Conservation (phyloP, 2,888 invertebrate genomes). For the Nycteola revayana region DNA sequence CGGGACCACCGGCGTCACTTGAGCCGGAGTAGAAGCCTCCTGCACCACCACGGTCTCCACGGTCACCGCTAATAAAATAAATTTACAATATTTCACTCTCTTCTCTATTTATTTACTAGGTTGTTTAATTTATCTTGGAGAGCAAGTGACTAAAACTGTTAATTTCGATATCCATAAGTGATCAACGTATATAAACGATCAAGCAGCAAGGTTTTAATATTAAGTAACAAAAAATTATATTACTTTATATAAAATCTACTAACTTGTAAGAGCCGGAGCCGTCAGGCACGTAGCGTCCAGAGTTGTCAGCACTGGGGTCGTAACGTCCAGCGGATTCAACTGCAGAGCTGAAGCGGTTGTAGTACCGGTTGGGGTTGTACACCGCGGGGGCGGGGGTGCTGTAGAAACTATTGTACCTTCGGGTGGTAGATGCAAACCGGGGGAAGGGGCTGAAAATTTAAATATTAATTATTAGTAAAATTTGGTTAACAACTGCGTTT, state of each 20-base stretch:
- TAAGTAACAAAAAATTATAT: no score
- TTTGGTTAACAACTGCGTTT: no score
- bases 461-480: no score
- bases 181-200: no score
- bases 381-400: conserved; percentile 12
- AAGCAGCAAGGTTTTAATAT: no score
- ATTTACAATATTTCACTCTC: no score
- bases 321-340: no score
- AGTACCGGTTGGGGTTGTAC: conserved; percentile 31
- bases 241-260: no score
- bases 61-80: conserved; percentile 59
- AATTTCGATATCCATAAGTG: no score
- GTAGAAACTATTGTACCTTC: conserved; percentile 9
- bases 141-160: no score
- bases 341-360: conserved; percentile 5
- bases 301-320: conserved; percentile 34
- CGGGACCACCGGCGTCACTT: conserved; percentile 40
- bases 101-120: no score
- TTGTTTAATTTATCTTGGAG: no score
- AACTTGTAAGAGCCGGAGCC: conserved; percentile 64
- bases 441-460: conserved; percentile 14
- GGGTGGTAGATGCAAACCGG: conserved; percentile 8
- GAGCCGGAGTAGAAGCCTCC: conserved; percentile 63
- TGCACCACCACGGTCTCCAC: conserved; percentile 62
- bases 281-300: conserved; percentile 49